Evolutionary conservation across 1,140 invertebrate genomes (phyloP).

Genomic region (Orchestia grillus): DNA sequence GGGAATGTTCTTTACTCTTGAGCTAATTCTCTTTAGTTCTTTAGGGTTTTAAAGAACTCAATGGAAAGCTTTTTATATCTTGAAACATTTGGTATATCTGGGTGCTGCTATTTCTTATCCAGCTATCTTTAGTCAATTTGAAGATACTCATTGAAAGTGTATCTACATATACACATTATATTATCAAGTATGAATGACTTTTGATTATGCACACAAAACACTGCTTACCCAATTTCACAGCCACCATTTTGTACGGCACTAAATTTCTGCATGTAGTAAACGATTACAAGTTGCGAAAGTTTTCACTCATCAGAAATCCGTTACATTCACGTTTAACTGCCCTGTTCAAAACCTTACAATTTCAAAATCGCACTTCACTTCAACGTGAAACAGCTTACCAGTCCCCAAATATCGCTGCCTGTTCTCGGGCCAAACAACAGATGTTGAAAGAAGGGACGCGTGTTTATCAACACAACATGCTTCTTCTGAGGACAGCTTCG

Average conservation of each 20-base stretch:
- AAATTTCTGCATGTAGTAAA: background rate
- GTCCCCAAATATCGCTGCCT: background rate
- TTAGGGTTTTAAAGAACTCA: background rate
- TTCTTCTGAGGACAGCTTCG: slow-evolving; percentile 22
- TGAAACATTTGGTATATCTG: background rate
- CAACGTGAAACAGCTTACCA: background rate
- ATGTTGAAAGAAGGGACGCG: background rate
- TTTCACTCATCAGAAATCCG: background rate
- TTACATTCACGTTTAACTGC: background rate
- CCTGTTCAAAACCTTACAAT: background rate
- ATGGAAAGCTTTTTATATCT: background rate
- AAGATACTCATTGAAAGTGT: background rate
- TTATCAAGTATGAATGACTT: background rate
- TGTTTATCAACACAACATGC: slow-evolving; percentile 46
- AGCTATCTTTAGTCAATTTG: background rate
- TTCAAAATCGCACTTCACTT: background rate
- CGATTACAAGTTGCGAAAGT: background rate
- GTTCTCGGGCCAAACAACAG: background rate
- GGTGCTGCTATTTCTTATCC: background rate
- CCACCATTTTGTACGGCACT: background rate
- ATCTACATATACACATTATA: background rate
- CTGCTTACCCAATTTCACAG: background rate
- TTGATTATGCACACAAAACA: background rate
- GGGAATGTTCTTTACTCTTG: background rate
- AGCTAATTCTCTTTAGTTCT: background rate